These are phyloP conservation scores for Meda fulgida DNA, from an alignment of 2,797 vertebrate genomes.

Conservation along the genomic window DNA sequence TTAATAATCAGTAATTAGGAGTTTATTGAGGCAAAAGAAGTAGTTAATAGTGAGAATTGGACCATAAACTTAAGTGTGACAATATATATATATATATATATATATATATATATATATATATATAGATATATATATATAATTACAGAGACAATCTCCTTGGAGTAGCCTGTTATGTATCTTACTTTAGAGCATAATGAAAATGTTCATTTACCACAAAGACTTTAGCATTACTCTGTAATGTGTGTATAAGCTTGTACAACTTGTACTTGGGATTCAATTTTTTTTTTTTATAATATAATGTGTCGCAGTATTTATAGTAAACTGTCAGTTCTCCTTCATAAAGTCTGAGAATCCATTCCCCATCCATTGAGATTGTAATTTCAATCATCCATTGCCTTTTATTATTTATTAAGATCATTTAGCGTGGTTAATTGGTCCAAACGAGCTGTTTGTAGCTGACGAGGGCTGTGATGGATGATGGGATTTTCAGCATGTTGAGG, in stretches of 20 bases:
- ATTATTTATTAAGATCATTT: constrained; percentile 66
- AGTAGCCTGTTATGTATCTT: too few relatives aligned
- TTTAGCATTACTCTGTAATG: neutral
- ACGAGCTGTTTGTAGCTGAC: constrained; percentile 44
- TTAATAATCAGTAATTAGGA: too few relatives aligned
- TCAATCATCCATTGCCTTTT: constrained; percentile 47
- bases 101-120: too few relatives aligned
- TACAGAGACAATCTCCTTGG: too few relatives aligned
- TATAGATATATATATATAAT: too few relatives aligned
- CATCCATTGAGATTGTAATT: constrained; percentile 7
- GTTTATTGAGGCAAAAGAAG: too few relatives aligned
- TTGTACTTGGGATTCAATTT: neutral
- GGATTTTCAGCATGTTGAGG: constrained; percentile 21
- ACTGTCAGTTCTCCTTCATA: neutral
- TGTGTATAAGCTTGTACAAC: neutral
- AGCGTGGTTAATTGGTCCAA: constrained; percentile 67
- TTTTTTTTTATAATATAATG: neutral
- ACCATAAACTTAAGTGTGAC: too few relatives aligned
- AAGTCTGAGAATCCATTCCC: constrained; percentile 8
- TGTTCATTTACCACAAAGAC: neutral
- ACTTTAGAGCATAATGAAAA: neutral
- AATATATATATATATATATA: too few relatives aligned
- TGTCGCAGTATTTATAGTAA: neutral
- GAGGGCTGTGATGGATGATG: constrained; percentile 44
- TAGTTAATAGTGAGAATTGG: too few relatives aligned